Evolutionary conservation across 2,888 invertebrate genomes (phyloP).

Genomic region (Megaustenia siamemsis): DNA sequence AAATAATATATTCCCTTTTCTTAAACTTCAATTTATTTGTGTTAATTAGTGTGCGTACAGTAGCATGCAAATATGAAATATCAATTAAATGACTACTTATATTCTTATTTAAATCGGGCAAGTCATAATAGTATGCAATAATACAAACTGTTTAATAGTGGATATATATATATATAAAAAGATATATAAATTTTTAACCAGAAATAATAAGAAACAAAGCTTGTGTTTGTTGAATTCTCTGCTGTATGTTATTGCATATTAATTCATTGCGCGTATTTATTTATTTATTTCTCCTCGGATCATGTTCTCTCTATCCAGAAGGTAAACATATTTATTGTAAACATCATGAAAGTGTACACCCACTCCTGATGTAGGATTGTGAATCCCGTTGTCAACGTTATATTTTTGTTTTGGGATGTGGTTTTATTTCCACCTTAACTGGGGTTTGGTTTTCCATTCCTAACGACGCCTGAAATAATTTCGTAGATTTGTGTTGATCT

Average conservation of each 20-base stretch:
- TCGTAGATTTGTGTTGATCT: too few species aligned
- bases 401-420: neutral
- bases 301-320: conserved; percentile 19
- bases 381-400: neutral
- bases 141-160: too few species aligned
- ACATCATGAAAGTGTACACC: neutral
- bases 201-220: too few species aligned
- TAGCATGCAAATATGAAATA: too few species aligned
- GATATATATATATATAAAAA: too few species aligned
- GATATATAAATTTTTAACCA: too few species aligned
- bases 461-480: neutral
- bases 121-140: too few species aligned
- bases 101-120: too few species aligned
- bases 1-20: too few species aligned
- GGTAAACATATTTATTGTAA: conserved; percentile 29
- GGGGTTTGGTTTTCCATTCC: neutral
- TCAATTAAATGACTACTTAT: too few species aligned
- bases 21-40: too few species aligned
- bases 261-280: neutral
- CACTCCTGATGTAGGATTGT: neutral
- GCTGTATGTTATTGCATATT: neutral
- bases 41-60: too few species aligned
- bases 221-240: neutral
- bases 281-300: conserved; percentile 13
- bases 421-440: neutral